phyloP scores from a whole-genome alignment of 2,888 invertebrate genomes.

The Morpho helenor region DNA sequence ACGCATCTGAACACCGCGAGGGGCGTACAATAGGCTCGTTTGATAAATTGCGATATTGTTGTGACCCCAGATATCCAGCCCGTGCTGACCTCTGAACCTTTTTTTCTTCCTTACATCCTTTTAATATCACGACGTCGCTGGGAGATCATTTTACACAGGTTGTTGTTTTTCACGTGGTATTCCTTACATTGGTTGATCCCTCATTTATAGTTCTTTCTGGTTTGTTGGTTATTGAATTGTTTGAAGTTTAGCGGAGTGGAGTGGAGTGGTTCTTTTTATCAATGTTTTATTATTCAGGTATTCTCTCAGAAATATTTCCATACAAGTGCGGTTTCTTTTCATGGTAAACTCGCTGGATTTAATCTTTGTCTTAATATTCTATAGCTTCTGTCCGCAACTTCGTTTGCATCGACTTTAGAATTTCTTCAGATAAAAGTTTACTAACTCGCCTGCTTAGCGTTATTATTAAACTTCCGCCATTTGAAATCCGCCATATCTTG shows the following conservation, averaged over 20 bases:
- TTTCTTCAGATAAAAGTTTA: no score
- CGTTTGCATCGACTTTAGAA: no score
- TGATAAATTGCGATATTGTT: conserved; percentile 76
- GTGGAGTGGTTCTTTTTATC: conserved; percentile 24
- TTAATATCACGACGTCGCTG: conserved; percentile 21
- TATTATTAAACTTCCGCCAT: no score
- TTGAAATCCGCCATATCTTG: no score
- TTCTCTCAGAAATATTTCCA: conserved; percentile 8
- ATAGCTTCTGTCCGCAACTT: neutral
- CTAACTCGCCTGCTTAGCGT: no score
- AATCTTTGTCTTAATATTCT: neutral
- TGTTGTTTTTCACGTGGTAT: conserved; percentile 31
- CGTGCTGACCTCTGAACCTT: conserved; percentile 47
- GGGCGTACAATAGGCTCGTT: conserved; percentile 72
- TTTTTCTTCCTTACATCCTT: conserved; percentile 25
- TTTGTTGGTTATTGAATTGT: conserved; percentile 36
- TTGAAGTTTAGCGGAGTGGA: conserved; percentile 32
- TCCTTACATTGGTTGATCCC: conserved; percentile 36
- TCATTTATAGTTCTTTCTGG: conserved; percentile 33
- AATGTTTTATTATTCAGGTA: conserved; percentile 15
- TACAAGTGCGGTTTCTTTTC: neutral
- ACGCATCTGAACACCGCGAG: conserved; percentile 39
- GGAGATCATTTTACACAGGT: conserved; percentile 26
- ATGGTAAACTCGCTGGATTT: conserved; percentile 3
- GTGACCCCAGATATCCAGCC: conserved; percentile 33